These are phyloP conservation scores for Pinna nobilis DNA, from an alignment of 1,140 invertebrate genomes.

Conservation along the genomic window DNA sequence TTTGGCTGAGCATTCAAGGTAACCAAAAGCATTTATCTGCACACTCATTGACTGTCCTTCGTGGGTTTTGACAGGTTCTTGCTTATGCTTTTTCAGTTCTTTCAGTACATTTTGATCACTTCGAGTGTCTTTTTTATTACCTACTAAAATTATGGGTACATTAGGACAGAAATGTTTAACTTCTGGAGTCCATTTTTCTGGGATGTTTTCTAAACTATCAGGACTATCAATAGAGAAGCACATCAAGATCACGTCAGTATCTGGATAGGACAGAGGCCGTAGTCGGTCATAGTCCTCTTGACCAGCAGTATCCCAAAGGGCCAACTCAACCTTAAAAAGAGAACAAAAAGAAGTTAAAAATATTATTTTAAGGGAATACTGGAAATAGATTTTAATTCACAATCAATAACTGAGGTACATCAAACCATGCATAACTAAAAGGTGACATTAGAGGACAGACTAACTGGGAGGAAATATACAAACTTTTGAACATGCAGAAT, in stretches of 20 bases:
- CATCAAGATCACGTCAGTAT: constrained; percentile 85
- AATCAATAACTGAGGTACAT: not conserved
- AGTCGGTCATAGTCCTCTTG: constrained; percentile 98
- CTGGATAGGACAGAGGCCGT: constrained; percentile 95
- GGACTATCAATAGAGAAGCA: constrained; percentile 72
- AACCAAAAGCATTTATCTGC: constrained; percentile 98
- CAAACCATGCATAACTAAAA: not conserved
- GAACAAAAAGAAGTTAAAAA: not conserved
- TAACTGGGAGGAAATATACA: not conserved
- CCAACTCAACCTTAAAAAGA: constrained; percentile 70
- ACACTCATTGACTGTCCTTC: constrained; percentile 98
- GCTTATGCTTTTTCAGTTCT: constrained; percentile 98
- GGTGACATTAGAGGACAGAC: no score
- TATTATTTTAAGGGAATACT: not conserved
- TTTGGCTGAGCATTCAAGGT: constrained; percentile 99
- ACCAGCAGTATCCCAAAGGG: constrained; percentile 98
- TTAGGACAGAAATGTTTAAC: constrained; percentile 75
- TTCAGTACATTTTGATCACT: constrained; percentile 98
- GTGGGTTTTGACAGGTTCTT: constrained; percentile 98
- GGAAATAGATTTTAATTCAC: not conserved
- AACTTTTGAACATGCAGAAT: not conserved
- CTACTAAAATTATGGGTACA: constrained; percentile 75
- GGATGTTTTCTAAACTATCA: constrained; percentile 71
- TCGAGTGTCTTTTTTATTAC: constrained; percentile 81
- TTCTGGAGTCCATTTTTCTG: constrained; percentile 74